phyloP scores from a whole-genome alignment of 2,113 vertebrate genomes.

The Psilopsiagon aurifrons region DNA sequence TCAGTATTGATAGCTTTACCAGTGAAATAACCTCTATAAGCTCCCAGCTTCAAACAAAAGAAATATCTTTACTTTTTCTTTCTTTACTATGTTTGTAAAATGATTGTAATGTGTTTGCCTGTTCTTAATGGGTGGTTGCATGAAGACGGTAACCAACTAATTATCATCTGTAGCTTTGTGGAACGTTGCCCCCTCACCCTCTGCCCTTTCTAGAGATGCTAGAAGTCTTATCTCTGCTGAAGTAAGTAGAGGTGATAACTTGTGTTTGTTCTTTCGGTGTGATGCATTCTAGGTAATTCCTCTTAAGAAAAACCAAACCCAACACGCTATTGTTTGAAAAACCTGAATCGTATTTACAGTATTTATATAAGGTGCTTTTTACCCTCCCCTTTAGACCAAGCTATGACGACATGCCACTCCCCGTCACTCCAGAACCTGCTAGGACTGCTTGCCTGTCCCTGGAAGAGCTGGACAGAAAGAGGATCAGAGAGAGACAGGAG shows the following conservation, averaged over 20 bases:
- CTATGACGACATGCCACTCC: conserved; percentile 80
- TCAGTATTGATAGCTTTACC: neutral
- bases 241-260: neutral
- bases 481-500: conserved; percentile 51
- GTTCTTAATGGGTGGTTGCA: neutral
- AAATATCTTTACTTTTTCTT: neutral
- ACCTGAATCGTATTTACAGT: neutral
- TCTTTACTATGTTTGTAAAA: neutral
- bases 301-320: fast-evolving
- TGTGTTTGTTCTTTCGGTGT: neutral
- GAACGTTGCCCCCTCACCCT: fast-evolving
- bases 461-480: conserved; percentile 55
- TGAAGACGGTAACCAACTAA: neutral
- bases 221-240: neutral
- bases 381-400: conserved; percentile 74
- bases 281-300: neutral
- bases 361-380: neutral
- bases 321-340: neutral
- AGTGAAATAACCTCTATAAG: neutral
- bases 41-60: neutral
- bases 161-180: neutral
- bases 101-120: neutral
- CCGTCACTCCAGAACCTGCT: conserved; percentile 52
- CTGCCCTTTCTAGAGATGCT: neutral
- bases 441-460: conserved; percentile 64